phyloP scores from a whole-genome alignment of 2,113 vertebrate species.

The Cairina moschata region DNA sequence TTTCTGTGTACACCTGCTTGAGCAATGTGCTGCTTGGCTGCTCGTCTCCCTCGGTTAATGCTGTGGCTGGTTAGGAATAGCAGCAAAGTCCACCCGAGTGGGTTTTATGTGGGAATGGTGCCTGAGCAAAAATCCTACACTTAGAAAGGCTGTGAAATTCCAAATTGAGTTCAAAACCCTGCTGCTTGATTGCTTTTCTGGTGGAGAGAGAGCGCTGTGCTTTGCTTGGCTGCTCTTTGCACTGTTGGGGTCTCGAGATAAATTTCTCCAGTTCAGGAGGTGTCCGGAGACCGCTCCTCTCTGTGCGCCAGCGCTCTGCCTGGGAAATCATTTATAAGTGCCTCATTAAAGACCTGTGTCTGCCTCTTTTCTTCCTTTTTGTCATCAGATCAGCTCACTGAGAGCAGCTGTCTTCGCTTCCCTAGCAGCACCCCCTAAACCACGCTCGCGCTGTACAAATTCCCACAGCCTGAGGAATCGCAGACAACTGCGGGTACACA shows the following conservation, averaged over 20 bases:
- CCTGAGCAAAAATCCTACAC: neutral
- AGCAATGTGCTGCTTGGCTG: neutral
- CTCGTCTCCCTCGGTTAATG: neutral
- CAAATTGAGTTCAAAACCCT: neutral
- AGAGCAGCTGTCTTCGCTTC: conserved; percentile 58
- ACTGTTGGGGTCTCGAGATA: neutral
- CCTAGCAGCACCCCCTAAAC: neutral
- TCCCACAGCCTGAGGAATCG: neutral
- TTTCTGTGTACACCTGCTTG: neutral
- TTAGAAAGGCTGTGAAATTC: neutral
- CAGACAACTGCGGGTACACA: neutral
- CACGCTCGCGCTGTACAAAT: neutral
- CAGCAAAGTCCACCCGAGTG: neutral
- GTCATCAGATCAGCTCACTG: conserved; percentile 40
- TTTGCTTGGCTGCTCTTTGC: neutral
- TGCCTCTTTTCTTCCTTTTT: conserved; percentile 53
- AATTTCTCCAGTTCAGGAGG: conserved; percentile 9
- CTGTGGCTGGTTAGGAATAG: neutral
- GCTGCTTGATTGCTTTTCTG: neutral
- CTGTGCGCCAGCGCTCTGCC: conserved; percentile 10
- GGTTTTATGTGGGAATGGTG: neutral
- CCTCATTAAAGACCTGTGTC: conserved; percentile 46
- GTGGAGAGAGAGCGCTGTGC: neutral
- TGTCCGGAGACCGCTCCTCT: neutral
- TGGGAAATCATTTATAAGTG: conserved; percentile 50